These are phyloP conservation scores for Ichneumoninae sp. DNA, from an alignment of 2,888 invertebrate genomes.

Conservation along the genomic window DNA sequence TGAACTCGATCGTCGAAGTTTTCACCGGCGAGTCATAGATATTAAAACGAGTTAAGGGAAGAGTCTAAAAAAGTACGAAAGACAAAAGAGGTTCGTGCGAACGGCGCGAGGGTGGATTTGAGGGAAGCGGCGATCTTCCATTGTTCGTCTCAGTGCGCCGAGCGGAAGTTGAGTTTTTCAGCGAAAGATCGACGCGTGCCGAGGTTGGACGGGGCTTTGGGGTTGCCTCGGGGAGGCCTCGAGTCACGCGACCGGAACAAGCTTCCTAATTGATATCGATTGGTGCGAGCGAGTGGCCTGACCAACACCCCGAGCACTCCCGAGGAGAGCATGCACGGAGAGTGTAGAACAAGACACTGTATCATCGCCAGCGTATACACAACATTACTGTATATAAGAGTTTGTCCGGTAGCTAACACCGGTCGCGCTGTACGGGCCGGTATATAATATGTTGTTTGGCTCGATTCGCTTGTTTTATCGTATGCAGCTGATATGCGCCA, in stretches of 20 bases:
- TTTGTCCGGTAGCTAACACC: background rate
- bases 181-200: slow-evolving; percentile 79
- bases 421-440: slow-evolving; percentile 27
- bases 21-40: background rate
- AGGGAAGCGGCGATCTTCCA: slow-evolving; percentile 43
- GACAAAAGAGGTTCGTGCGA: slow-evolving; percentile 55
- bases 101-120: slow-evolving; percentile 21
- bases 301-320: slow-evolving; percentile 59
- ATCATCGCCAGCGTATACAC: slow-evolving; percentile 24
- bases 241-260: slow-evolving; percentile 83
- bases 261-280: slow-evolving; percentile 84
- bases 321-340: slow-evolving; percentile 21
- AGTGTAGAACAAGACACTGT: slow-evolving; percentile 28
- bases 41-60: slow-evolving; percentile 32
- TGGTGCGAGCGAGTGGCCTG: slow-evolving; percentile 67
- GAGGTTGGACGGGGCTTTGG: slow-evolving; percentile 72
- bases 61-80: slow-evolving; percentile 10
- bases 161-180: slow-evolving; percentile 76
- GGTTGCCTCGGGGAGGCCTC: slow-evolving; percentile 67
- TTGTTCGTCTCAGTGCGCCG: slow-evolving; percentile 65
- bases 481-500: slow-evolving; percentile 39
- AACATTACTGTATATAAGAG: background rate
- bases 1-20: background rate
- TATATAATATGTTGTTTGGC: slow-evolving; percentile 32
- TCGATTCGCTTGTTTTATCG: slow-evolving; percentile 38